Evolutionary conservation across 2,797 vertebrate species (phyloP).

Genomic region (Hippocampus kuda): DNA sequence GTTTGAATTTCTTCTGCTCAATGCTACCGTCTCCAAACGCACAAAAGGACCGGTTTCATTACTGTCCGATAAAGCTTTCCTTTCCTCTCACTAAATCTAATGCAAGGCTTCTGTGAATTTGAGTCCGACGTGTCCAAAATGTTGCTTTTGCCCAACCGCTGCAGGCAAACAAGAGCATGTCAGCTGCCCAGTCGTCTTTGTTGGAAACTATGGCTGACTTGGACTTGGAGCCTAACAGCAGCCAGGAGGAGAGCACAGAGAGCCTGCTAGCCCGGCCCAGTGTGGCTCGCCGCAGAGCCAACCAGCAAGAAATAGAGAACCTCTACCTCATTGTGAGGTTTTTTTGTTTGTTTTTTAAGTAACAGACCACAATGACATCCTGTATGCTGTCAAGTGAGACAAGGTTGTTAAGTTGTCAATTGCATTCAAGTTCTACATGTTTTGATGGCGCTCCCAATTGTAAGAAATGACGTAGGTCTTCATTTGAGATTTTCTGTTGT

Average conservation of each 20-base stretch:
- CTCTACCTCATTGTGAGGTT: slow-evolving; percentile 69
- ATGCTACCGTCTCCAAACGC: too few relatives aligned
- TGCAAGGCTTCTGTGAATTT: background rate
- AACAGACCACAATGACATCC: background rate
- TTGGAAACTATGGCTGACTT: slow-evolving; percentile 54
- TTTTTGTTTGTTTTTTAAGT: background rate
- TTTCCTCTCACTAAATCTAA: background rate
- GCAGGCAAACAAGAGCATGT: slow-evolving; percentile 48
- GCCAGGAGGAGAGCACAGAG: slow-evolving; percentile 60
- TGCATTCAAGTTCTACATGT: background rate
- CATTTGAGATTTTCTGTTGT: too few relatives aligned
- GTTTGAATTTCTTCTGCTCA: background rate
- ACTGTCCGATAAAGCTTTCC: background rate
- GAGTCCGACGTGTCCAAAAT: background rate
- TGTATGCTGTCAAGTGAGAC: background rate
- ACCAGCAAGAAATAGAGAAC: slow-evolving; percentile 72
- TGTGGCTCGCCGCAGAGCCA: slow-evolving; percentile 64
- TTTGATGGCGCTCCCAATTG: too few relatives aligned
- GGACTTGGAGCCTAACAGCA: slow-evolving; percentile 48
- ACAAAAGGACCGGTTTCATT: background rate
- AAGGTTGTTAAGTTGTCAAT: background rate
- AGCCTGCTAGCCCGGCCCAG: slow-evolving; percentile 50
- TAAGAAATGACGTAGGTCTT: too few relatives aligned
- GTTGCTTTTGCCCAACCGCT: background rate
- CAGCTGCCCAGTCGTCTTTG: slow-evolving; percentile 36